Evolutionary conservation across 2,797 vertebrate genomes (phyloP), one percentile per base, ranked within the genome.

Genomic region (Champsocephalus gunnari): DNA sequence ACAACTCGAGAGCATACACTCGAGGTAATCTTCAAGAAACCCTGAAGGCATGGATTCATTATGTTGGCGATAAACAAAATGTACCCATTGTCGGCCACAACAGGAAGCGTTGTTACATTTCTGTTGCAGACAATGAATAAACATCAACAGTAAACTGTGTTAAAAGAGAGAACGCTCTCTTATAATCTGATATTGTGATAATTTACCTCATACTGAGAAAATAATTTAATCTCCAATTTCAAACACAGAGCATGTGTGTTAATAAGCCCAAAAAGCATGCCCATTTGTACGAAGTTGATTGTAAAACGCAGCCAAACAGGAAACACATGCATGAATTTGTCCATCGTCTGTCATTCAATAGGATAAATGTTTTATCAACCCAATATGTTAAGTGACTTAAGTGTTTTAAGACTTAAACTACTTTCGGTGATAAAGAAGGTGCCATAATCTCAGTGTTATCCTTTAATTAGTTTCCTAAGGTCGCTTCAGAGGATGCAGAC

Each of bases 381-480:
- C 1, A 13, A 54, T 19, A 47, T 61, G 24, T 53, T 47, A 60
- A 14, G 32, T 17, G 12, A 32, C 9, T 38, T 38, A 38, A 3
- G 44, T 66, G 48, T 12, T 28, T 54, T 24, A 6, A 47, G 11
- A 28, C 7, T 68, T n/a, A n/a, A 51, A 32, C 11, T 47, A 1
- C 2, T 61, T 19, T 77, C 1, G 62, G 0, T 11, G 9, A 62
- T 9, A 49, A 50, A 43, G 48, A 66, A 61, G 50, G 51, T 63
- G 19, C 3, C 17, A 38, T 53, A 28, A 57, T 60, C 14, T 69
- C 6, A 60, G 11, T 69, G 14, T 74, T 87, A 90, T 73, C 17
- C 38, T 74, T 79, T 56, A 11, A 17, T 69, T 80, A 99, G 97
- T 94, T 99, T 74, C 96, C 93, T 32, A 95, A 94, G 66, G 88